Evolutionary conservation across 2,113 vertebrate genomes (phyloP).

Genomic region (Anhinga rufa): DNA sequence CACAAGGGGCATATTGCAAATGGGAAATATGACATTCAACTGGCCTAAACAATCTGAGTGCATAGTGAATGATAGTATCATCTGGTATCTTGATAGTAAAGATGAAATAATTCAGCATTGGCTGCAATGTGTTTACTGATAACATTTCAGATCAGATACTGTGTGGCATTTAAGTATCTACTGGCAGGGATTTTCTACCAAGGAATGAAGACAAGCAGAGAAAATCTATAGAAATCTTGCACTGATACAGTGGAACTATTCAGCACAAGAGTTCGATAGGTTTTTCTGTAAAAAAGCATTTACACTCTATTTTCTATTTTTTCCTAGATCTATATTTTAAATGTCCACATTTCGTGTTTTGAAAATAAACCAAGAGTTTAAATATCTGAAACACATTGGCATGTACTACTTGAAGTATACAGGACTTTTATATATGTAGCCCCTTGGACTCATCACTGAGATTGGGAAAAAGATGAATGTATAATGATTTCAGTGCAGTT

Average conservation of each 20-base stretch:
- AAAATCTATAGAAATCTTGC: conserved; percentile 5
- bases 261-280: background rate
- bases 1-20: background rate
- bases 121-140: background rate
- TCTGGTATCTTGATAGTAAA: background rate
- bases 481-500: background rate
- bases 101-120: background rate
- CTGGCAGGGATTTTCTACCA: conserved; percentile 12
- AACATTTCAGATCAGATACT: background rate
- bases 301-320: background rate
- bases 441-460: background rate
- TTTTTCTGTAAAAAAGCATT: background rate
- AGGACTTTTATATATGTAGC: background rate
- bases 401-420: background rate
- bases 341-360: background rate
- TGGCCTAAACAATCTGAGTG: background rate
- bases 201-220: background rate
- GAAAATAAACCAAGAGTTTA: background rate
- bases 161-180: background rate
- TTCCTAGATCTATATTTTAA: background rate
- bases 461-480: background rate
- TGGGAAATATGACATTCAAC: background rate
- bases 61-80: background rate
- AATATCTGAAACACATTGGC: background rate
- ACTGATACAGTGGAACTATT: background rate